These are phyloP conservation scores for Stictocephala bisonia DNA, from an alignment of 2,888 invertebrate species.

Conservation along the genomic window DNA sequence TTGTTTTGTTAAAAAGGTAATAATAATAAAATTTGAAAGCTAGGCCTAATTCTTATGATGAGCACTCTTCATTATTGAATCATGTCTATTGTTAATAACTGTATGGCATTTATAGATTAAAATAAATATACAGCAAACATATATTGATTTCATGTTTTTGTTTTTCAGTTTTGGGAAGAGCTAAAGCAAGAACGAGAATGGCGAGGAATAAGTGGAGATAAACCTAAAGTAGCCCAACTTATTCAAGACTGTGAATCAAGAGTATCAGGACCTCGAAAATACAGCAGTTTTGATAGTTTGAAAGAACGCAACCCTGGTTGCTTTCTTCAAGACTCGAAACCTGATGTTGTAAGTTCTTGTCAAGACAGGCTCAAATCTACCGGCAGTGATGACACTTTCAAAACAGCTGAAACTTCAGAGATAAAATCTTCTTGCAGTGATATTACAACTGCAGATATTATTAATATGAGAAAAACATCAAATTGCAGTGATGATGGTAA, in stretches of 20 bases:
- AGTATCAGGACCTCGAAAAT: conserved; percentile 38
- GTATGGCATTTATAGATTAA: too few relatives aligned
- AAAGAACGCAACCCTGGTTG: conserved; percentile 38
- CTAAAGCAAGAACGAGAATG: conserved; percentile 70
- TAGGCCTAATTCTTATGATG: too few relatives aligned
- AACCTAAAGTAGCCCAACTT: conserved; percentile 48
- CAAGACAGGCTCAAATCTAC: conserved; percentile 34
- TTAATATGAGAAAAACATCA: conserved; percentile 14
- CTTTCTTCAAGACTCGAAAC: conserved; percentile 41
- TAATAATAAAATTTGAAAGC: too few relatives aligned
- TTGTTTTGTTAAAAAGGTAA: too few relatives aligned
- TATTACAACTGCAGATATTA: not conserved
- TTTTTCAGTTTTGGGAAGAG: conserved; percentile 77
- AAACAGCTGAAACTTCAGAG: conserved; percentile 41
- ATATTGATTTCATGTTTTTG: conserved; percentile 19
- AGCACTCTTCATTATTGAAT: too few relatives aligned
- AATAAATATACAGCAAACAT: too few relatives aligned
- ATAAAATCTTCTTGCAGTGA: conserved; percentile 14
- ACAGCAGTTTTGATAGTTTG: conserved; percentile 47
- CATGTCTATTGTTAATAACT: too few relatives aligned
- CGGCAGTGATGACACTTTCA: conserved; percentile 42
- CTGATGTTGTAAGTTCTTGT: conserved; percentile 48
- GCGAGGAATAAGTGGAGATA: conserved; percentile 40
- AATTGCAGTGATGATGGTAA: conserved; percentile 44
- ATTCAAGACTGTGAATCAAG: conserved; percentile 45